A percentile compares a stretch with the other conserved stretches of the same genome.
phyloP scores from a whole-genome alignment of 2,888 invertebrate species.

The Parelbella ahira region DNA sequence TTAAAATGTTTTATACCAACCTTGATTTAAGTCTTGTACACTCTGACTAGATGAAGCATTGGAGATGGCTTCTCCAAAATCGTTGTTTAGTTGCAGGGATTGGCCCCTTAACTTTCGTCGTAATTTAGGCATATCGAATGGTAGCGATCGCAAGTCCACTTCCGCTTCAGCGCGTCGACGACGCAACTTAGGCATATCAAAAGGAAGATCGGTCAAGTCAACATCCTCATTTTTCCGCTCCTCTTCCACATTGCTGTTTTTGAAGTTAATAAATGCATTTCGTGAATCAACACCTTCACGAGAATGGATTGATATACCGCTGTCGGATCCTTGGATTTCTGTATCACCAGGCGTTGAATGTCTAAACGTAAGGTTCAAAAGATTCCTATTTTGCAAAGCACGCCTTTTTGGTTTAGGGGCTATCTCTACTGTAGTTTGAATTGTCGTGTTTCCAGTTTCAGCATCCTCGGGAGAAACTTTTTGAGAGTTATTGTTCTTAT shows the following conservation, averaged over 20 bases:
- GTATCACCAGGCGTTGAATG: constrained; percentile 84
- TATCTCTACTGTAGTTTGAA: constrained; percentile 73
- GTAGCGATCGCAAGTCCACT: constrained; percentile 89
- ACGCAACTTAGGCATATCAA: constrained; percentile 93
- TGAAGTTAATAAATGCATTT: constrained; percentile 82
- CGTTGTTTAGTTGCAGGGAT: constrained; percentile 80
- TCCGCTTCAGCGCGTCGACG: constrained; percentile 87
- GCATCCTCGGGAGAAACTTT: constrained; percentile 87
- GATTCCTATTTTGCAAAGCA: constrained; percentile 88
- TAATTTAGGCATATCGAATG: constrained; percentile 95
- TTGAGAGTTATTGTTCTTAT: constrained; percentile 88
- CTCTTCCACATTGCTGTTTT: constrained; percentile 78
- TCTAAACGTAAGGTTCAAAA: constrained; percentile 84
- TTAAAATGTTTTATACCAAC: no score
- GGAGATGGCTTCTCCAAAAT: constrained; percentile 86
- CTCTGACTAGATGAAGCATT: constrained; percentile 92
- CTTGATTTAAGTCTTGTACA: constrained; percentile 86
- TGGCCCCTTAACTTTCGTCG: constrained; percentile 86
- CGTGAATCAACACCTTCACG: constrained; percentile 88
- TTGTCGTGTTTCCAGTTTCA: constrained; percentile 61
- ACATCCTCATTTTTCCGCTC: constrained; percentile 79
- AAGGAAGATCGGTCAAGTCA: constrained; percentile 89
- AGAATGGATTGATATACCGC: constrained; percentile 93
- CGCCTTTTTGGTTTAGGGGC: constrained; percentile 82
- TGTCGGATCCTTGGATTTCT: constrained; percentile 92